Percentiles rank a stretch among this genome's conserved stretches.
Conservation (phyloP, 2,113 vertebrate species). For the Chiloscyllium plagiosum region DNA sequence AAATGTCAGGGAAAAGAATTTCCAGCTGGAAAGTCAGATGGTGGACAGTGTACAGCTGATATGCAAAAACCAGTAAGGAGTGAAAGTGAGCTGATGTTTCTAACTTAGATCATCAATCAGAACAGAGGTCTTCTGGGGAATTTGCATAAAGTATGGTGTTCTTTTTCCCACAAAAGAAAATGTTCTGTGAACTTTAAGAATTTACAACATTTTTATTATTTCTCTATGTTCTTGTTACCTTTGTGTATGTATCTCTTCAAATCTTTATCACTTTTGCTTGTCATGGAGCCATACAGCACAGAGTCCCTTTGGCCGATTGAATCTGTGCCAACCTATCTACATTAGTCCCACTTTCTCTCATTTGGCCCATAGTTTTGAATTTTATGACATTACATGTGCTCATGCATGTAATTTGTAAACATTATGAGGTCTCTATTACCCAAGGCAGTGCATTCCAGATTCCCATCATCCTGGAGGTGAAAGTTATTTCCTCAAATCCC, state of each 20-base stretch:
- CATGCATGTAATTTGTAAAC: too few species aligned
- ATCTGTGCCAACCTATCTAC: too few species aligned
- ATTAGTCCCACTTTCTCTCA: too few species aligned
- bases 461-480: too few species aligned
- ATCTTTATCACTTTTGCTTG: not conserved
- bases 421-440: too few species aligned
- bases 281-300: not conserved
- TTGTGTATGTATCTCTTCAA: not conserved
- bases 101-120: not conserved
- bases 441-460: too few species aligned
- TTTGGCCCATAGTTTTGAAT: too few species aligned
- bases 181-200: not conserved
- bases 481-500: too few species aligned
- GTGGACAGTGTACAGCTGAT: not conserved
- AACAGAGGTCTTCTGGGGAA: not conserved
- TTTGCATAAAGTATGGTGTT: not conserved
- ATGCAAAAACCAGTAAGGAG: not conserved
- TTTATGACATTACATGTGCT: too few species aligned
- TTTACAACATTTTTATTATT: not conserved
- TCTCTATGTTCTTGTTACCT: not conserved
- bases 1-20: not conserved
- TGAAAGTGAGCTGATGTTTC: not conserved
- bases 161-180: not conserved
- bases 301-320: too few species aligned
- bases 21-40: not conserved